Evolutionary conservation across 2,888 invertebrate species (phyloP), one percentile per base, ranked within the genome.

Genomic region (Serripes groenlandicus): DNA sequence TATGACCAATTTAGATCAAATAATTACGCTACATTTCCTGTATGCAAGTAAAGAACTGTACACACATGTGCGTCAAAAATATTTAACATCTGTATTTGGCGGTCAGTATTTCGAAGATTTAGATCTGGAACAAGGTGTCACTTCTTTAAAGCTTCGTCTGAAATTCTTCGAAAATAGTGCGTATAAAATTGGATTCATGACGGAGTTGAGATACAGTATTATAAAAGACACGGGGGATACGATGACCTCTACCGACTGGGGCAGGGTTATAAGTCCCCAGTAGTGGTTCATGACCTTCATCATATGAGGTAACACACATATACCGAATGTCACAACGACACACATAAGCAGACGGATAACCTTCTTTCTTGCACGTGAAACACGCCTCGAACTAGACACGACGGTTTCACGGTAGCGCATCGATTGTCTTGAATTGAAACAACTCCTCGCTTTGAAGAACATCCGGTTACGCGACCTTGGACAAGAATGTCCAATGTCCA

Each of bases 281-380:
- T 97, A 97, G 93, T 97, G 97, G 97, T 97, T 97, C 96, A 97
- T 96, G 15, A 91, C 81, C n/a, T 91, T 86, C 52, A 93, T 97
- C 95, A 98, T 98, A 95, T 97, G 97, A 0, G 98, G 98, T 83
- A 98, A 95, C 94, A 98, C 98, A 95, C 98, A 98, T 52, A 98
- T 93, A 23, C 98, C 98, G 95, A 98, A 98, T 73, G 97, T 97
- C 88, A 97, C 96, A 69, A 98, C 98, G 68, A 98, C 97, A 35
- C 97, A 97, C 84, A 98, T 97, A 89, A 98, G 96, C 96, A 98
- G 97, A 85, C 97, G 96, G 88, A 98, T 97, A 69, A 98, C 98
- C 68, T 97, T 97, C 64, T 68, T 79, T 35, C 80, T 35, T 32
- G 75, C 78, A 37, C 64, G 70, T 15, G 73, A 73, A 0, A 78